Evolutionary conservation across 2,797 vertebrate species (phyloP).

Genomic region (Xerus rutilus): DNA sequence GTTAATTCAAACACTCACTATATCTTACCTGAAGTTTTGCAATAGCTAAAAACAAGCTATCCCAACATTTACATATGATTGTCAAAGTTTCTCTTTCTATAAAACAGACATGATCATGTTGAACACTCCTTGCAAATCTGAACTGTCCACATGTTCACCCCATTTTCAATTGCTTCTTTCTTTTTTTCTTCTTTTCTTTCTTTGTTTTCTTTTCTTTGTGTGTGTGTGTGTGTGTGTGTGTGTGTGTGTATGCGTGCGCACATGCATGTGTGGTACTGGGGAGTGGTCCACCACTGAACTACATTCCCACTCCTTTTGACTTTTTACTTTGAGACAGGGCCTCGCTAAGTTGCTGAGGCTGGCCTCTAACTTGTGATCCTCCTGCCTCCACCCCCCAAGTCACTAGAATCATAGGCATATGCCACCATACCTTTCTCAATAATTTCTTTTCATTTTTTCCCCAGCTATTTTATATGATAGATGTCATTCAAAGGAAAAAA

Average conservation of each 20-base stretch:
- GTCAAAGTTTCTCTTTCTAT: background rate
- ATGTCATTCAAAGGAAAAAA: constrained; percentile 2
- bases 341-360: too few relatives aligned
- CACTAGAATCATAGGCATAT: too few relatives aligned
- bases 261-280: too few relatives aligned
- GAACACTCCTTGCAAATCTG: background rate
- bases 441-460: background rate
- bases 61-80: background rate
- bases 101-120: background rate
- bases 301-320: too few relatives aligned
- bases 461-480: background rate
- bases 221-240: too few relatives aligned
- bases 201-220: background rate
- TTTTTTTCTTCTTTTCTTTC: background rate
- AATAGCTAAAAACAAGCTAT: background rate
- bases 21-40: background rate
- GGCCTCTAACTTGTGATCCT: too few relatives aligned
- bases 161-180: background rate
- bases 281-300: too few relatives aligned
- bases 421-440: background rate
- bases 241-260: too few relatives aligned
- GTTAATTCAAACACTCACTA: background rate
- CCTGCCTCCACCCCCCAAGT: too few relatives aligned
- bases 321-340: too few relatives aligned
- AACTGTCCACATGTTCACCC: background rate